phyloP scores from a whole-genome alignment of 2,797 vertebrate genomes.

The Anguilla marmorata region DNA sequence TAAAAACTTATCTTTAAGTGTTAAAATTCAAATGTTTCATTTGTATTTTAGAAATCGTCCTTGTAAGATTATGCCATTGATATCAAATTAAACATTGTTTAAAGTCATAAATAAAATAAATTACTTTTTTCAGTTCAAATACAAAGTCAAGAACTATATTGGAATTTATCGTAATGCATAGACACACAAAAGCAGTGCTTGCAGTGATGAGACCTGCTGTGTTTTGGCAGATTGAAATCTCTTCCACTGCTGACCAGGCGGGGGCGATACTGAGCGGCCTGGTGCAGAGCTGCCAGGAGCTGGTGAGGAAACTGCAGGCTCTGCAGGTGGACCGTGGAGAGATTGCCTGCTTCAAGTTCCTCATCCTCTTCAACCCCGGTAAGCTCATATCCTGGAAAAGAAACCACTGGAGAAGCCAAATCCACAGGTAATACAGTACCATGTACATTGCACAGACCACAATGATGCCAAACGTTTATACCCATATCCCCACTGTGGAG shows the following conservation, averaged over 20 bases:
- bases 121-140: background rate
- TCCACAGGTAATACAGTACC: background rate
- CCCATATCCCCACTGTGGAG: background rate
- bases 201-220: background rate
- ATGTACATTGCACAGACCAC: background rate
- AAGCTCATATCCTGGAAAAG: constrained; percentile 49
- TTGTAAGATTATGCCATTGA: no score
- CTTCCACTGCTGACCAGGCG: constrained; percentile 65
- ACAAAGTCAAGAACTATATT: background rate
- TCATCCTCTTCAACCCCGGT: constrained; percentile 92
- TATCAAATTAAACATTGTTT: no score
- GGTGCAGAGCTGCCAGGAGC: constrained; percentile 79
- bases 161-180: background rate
- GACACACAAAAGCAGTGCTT: background rate
- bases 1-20: no score
- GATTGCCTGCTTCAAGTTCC: constrained; percentile 88
- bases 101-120: no score
- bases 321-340: constrained; percentile 85
- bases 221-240: constrained; percentile 77
- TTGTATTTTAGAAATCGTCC: no score
- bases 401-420: background rate
- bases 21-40: no score
- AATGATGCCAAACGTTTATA: background rate
- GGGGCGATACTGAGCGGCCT: constrained; percentile 75
- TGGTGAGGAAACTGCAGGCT: constrained; percentile 74